Base-by-base conservation (phyloP, 2,797 vertebrate genomes). In the Chelon auratus region DNA sequence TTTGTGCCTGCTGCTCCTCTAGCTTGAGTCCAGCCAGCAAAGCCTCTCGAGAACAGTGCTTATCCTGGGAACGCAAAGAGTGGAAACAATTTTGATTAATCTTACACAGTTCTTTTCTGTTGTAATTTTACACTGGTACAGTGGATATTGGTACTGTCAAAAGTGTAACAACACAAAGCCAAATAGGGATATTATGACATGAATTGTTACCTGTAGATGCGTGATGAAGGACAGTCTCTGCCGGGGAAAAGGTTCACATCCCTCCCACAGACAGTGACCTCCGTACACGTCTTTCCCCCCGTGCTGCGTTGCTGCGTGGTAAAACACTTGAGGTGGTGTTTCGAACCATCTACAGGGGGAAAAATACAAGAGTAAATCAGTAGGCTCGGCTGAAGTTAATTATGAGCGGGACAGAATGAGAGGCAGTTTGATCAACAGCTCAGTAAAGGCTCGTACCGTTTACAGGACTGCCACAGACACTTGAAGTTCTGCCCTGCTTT, bases 151-250 rank as follows among this genome's bases (percentile, higher is more conserved):
- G 2, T 18, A 5, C 20, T 2, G 20, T 8, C 37, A 42, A 55
- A 48, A 37, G 10, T 18, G 15, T 26, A 33, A 24, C 12, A 17
- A 26, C 47, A 63, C 3, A 33, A 3, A 18, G 24, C 24, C 24
- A 10, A 40, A 40, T 8, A 33, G 30, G 30, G 30, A 33, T 8
- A 6, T 33, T 33, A 33, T 33, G 30, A 33, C 30, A 33, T 33
- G 30, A 33, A 6, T 33, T 7, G 30, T 55, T 91, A 96, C 98
- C 96, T 99, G 98, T 91, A 99, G 92, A 88, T 99, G 98, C 15
- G 98, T 99, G 80, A 99, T 97, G 90, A 99, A 99, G 77, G 98
- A 99, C 88, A 99, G 96, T 94, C 98, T 96, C 92, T 99, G 97
- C 36, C 98, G 91, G 72, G 98, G 96, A 82, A 99, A 98, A 69